Percentiles rank a stretch among this genome's conserved stretches.
These are phyloP conservation scores for Habroteleia sp. DNA, from an alignment of 2,888 invertebrate species.

Conservation along the genomic window DNA sequence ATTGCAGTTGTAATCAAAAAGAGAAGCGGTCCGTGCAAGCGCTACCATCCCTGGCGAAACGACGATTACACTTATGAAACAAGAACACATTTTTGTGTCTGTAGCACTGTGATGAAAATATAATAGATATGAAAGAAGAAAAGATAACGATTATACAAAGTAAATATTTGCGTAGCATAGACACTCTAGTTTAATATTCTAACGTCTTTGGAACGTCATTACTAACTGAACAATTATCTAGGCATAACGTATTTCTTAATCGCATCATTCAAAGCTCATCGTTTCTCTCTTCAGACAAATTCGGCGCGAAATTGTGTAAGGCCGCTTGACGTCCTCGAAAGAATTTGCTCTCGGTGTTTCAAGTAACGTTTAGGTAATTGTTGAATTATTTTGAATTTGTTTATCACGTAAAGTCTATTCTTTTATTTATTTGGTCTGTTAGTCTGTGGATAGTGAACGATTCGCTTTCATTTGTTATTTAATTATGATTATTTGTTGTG, in stretches of 20 bases:
- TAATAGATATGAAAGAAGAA: conserved; percentile 65
- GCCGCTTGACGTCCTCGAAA: not conserved
- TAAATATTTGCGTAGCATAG: conserved; percentile 69
- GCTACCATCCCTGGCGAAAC: conserved; percentile 28
- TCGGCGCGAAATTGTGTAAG: too few species aligned
- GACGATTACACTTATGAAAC: conserved; percentile 64
- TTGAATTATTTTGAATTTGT: too few species aligned
- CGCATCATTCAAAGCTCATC: conserved; percentile 66
- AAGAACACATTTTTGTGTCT: conserved; percentile 81
- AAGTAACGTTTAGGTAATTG: not conserved
- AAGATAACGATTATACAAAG: conserved; percentile 43
- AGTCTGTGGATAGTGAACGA: not conserved
- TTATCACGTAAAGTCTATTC: too few species aligned
- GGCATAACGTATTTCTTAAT: conserved; percentile 63
- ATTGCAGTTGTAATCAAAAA: not conserved
- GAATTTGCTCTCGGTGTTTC: conserved; percentile 10
- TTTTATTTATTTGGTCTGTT: conserved; percentile 5
- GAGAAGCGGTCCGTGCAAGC: not conserved
- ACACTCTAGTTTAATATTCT: conserved; percentile 76
- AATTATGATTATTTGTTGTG: not conserved
- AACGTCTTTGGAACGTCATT: conserved; percentile 74
- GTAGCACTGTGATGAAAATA: conserved; percentile 81
- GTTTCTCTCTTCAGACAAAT: conserved; percentile 54
- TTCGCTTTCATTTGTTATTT: not conserved
- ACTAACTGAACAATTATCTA: conserved; percentile 68